These are phyloP conservation scores for Drosophila anceps DNA, from an alignment of 2,888 invertebrate species.

Conservation along the genomic window DNA sequence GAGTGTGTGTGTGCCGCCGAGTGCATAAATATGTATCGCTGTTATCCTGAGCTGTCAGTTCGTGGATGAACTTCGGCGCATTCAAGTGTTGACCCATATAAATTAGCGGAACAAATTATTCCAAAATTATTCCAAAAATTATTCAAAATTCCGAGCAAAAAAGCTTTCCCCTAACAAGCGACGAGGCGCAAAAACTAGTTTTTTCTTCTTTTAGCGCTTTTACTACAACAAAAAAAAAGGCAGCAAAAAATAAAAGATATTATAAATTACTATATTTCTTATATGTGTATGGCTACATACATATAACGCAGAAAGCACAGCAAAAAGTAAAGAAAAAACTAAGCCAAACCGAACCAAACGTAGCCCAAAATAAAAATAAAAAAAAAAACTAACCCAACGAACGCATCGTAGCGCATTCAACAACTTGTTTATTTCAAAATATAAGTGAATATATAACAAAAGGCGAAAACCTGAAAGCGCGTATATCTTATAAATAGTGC, in stretches of 20 bases:
- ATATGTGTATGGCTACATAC: conserved; percentile 28
- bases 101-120: conserved; percentile 36
- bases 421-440: conserved; percentile 81
- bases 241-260: conserved; percentile 67
- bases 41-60: conserved; percentile 61
- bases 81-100: conserved; percentile 68
- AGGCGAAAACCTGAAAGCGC: conserved; percentile 63
- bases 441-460: conserved; percentile 71
- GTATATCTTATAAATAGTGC: conserved; percentile 75
- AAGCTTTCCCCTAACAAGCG: conserved; percentile 71
- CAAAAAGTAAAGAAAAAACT: conserved; percentile 28
- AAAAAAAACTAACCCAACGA: conserved; percentile 26
- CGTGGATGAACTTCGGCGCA: conserved; percentile 54
- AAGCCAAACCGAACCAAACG: conserved; percentile 37
- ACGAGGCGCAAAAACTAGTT: conserved; percentile 60
- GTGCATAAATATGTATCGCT: conserved; percentile 66
- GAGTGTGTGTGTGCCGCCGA: conserved; percentile 27
- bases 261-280: conserved; percentile 66
- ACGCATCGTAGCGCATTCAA: conserved; percentile 64
- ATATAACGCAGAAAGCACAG: conserved; percentile 25
- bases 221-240: conserved; percentile 47
- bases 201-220: conserved; percentile 47
- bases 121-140: conserved; percentile 35
- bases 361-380: conserved; percentile 20
- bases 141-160: conserved; percentile 37